Evolutionary conservation across 2,797 vertebrate species (phyloP).

Genomic region (Corythornis leucogaster): DNA sequence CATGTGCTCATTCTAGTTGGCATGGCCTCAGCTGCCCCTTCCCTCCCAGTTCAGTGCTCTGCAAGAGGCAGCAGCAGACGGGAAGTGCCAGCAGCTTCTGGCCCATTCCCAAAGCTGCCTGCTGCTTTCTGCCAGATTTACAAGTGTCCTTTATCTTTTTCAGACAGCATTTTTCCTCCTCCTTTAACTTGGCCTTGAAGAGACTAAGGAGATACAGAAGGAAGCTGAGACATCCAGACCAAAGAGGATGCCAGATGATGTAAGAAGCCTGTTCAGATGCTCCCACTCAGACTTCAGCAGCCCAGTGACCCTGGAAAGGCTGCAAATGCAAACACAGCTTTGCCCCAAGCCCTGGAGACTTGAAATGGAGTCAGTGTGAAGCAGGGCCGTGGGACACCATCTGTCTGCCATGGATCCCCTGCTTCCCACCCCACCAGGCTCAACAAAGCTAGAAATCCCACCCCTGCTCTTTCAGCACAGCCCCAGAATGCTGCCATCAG

Average conservation of each 20-base stretch:
- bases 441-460: not conserved
- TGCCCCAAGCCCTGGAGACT: not conserved
- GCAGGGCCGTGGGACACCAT: not conserved
- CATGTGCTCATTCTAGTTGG: not conserved
- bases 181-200: not conserved
- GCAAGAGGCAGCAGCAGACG: not conserved
- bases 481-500: not conserved
- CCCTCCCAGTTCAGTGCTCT: not conserved
- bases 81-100: not conserved
- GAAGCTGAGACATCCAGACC: not conserved
- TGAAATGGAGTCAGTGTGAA: fast-evolving
- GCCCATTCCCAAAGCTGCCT: not conserved
- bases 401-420: not conserved
- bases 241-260: not conserved
- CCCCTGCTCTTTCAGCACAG: not conserved
- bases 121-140: not conserved
- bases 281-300: not conserved
- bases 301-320: not conserved
- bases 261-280: not conserved
- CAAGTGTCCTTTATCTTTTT: not conserved
- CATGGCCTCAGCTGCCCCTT: not conserved
- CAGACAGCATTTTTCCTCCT: not conserved
- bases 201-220: not conserved
- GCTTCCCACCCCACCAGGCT: not conserved
- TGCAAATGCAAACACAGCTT: fast-evolving